Percentiles rank a stretch among this genome's conserved stretches.
Evolutionary conservation across 1,140 invertebrate genomes (phyloP).

Genomic region (Phymastichus coffea): DNA sequence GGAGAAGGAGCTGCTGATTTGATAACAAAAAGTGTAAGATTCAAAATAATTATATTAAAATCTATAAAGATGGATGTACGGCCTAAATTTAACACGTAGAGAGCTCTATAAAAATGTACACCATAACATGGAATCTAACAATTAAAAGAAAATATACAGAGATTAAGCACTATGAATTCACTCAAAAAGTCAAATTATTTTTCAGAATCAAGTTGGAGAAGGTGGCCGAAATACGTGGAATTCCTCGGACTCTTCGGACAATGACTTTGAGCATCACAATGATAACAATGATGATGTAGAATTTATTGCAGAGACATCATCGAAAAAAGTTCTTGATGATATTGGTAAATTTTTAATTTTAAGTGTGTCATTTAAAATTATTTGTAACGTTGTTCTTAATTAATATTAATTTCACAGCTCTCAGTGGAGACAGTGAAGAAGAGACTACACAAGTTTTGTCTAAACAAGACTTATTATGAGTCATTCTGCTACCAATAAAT

Average conservation of each 20-base stretch:
- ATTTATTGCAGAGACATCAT: conserved; percentile 38
- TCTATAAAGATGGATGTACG: not conserved
- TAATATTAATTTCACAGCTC: conserved; percentile 46
- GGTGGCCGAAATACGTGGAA: conserved; percentile 52
- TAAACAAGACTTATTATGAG: conserved; percentile 24
- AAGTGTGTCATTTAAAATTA: conserved; percentile 11
- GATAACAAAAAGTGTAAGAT: conserved; percentile 15
- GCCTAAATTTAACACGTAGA: no score
- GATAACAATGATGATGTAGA: conserved; percentile 44
- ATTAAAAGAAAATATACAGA: no score
- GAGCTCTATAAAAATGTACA: no score
- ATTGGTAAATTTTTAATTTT: conserved; percentile 46
- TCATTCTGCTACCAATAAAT: not conserved
- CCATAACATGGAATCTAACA: no score
- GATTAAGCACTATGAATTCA: not conserved
- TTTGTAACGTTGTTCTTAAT: conserved; percentile 32
- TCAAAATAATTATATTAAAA: not conserved
- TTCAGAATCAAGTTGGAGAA: conserved; percentile 36
- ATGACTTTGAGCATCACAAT: conserved; percentile 39
- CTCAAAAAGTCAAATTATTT: not conserved
- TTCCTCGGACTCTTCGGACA: conserved; percentile 46
- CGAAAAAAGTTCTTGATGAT: conserved; percentile 42
- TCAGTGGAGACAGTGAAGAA: conserved; percentile 58
- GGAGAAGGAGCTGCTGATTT: conserved; percentile 46
- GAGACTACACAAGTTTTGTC: conserved; percentile 42